A percentile compares a stretch with the other conserved stretches of the same genome.
These are phyloP conservation scores for Sorex fumeus DNA, from an alignment of 2,113 vertebrate species.

Conservation along the genomic window DNA sequence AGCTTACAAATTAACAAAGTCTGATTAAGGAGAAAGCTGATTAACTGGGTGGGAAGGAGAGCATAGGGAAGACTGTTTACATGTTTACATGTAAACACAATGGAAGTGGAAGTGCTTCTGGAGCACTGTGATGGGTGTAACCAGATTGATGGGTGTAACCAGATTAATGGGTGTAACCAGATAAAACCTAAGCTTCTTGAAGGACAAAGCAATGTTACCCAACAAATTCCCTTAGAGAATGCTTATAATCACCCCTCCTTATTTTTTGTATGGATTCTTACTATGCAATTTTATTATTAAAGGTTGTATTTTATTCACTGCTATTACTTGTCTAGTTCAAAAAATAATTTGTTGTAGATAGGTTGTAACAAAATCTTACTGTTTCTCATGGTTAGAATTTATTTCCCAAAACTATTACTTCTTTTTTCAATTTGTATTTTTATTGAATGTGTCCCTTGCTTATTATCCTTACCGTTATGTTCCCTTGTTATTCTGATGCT, in stretches of 20 bases:
- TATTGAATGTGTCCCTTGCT: background rate
- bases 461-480: background rate
- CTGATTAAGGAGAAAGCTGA: too few species aligned
- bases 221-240: background rate
- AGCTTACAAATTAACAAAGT: too few species aligned
- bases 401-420: background rate
- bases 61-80: too few species aligned
- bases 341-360: background rate
- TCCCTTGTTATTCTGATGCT: too few species aligned
- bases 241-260: background rate
- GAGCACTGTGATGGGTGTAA: too few species aligned
- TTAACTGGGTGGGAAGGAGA: too few species aligned
- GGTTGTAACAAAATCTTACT: background rate
- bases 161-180: too few species aligned
- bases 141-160: too few species aligned
- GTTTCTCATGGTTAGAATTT: background rate
- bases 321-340: background rate
- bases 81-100: too few species aligned
- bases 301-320: background rate
- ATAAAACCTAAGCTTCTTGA: too few species aligned
- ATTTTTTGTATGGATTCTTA: conserved; percentile 28
- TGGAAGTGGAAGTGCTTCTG: too few species aligned
- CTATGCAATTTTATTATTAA: background rate
- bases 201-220: too few species aligned
- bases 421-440: background rate